Evolutionary conservation across 2,888 invertebrate genomes (phyloP).

Genomic region (Lymantria monacha): DNA sequence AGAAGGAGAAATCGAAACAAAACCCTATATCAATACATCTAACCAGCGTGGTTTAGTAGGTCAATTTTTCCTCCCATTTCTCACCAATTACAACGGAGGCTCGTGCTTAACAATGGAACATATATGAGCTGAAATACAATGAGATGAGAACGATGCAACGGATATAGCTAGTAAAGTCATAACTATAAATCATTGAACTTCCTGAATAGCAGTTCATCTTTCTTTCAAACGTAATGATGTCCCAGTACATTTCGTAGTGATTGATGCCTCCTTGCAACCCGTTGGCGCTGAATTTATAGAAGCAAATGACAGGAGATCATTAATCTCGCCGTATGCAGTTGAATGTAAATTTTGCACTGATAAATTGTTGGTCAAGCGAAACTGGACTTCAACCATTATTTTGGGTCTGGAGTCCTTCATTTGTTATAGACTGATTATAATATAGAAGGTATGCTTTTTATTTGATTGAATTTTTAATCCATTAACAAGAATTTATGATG

Average conservation of each 20-base stretch:
- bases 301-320: slow-evolving; percentile 54
- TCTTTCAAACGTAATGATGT: slow-evolving; percentile 20
- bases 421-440: slow-evolving; percentile 28
- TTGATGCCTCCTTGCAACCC: slow-evolving; percentile 33
- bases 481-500: not conserved
- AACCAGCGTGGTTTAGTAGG: too few relatives aligned
- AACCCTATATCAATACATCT: too few relatives aligned
- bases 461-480: slow-evolving; percentile 18
- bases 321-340: slow-evolving; percentile 53
- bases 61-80: too few relatives aligned
- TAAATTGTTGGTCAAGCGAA: slow-evolving; percentile 64
- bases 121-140: too few relatives aligned
- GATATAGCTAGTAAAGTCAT: too few relatives aligned
- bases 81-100: too few relatives aligned
- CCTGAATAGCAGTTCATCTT: not conserved
- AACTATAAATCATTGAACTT: too few relatives aligned
- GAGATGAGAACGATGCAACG: too few relatives aligned
- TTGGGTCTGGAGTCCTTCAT: slow-evolving; percentile 26
- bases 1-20: too few relatives aligned
- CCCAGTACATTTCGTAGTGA: slow-evolving; percentile 32
- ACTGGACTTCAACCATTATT: slow-evolving; percentile 39
- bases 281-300: slow-evolving; percentile 42
- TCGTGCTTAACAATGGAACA: too few relatives aligned
- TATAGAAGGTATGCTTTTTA: slow-evolving; percentile 19
- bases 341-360: slow-evolving; percentile 68